A percentile compares a stretch with the other conserved stretches of the same genome.
Conservation (phyloP, 2,797 vertebrate species). For the Lycodopsis pacificus region DNA sequence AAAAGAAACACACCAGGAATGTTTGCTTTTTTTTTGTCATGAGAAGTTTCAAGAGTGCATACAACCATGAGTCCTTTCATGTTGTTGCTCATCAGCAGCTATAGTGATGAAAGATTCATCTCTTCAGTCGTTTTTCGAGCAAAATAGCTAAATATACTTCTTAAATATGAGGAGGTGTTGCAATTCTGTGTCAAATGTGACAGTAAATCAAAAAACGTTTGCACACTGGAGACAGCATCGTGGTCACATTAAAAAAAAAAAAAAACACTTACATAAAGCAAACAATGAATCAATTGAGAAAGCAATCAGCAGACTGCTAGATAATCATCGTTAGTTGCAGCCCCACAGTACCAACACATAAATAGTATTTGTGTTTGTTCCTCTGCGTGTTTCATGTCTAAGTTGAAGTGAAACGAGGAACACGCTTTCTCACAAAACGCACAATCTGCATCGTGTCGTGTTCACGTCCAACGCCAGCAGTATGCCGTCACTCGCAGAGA, state of each 20-base stretch:
- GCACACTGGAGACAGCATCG: background rate
- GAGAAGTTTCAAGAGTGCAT: background rate
- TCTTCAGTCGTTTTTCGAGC: background rate
- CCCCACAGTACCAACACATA: background rate
- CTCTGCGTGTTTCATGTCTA: slow-evolving; percentile 18
- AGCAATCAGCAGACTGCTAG: background rate
- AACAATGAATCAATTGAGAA: background rate
- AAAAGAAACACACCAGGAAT: slow-evolving; percentile 27
- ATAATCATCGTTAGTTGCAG: background rate
- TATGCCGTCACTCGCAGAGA: slow-evolving; percentile 18
- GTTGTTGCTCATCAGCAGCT: background rate
- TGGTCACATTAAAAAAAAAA: background rate
- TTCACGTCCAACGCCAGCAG: slow-evolving; percentile 14
- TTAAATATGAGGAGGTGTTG: background rate
- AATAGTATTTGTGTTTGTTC: slow-evolving; percentile 8
- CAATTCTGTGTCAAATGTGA: background rate
- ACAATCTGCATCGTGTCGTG: slow-evolving; percentile 24
- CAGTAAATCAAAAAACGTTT: background rate
- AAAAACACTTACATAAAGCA: no score
- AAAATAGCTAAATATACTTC: background rate
- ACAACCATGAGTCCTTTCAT: background rate
- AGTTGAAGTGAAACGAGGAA: slow-evolving; percentile 70
- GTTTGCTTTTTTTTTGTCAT: slow-evolving; percentile 7
- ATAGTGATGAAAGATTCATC: background rate
- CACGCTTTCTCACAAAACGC: slow-evolving; percentile 40